These are phyloP conservation scores for Rhaphigaster nebulosa DNA, from an alignment of 2,888 invertebrate genomes.

Conservation along the genomic window DNA sequence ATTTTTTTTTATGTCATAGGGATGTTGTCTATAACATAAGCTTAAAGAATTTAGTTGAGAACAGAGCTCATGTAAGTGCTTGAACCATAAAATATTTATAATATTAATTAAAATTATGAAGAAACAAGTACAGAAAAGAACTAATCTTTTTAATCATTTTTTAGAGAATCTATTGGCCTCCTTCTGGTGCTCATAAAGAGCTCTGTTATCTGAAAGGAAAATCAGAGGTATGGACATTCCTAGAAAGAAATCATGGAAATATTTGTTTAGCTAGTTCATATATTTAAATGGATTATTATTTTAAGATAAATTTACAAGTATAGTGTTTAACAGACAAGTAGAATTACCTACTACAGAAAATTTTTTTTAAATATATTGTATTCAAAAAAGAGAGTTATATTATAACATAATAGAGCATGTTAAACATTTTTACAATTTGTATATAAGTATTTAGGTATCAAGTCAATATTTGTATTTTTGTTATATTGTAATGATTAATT, in stretches of 20 bases:
- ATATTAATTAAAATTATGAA: conserved; percentile 1
- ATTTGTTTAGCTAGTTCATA: neutral
- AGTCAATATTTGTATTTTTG: neutral
- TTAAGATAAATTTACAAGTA: neutral
- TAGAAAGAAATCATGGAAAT: neutral
- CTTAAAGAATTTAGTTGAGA: conserved; percentile 84
- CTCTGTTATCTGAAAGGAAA: conserved; percentile 90
- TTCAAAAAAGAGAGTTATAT: too few species aligned
- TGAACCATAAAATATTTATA: neutral
- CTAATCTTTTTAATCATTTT: conserved; percentile 67
- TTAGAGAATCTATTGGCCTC: conserved; percentile 86
- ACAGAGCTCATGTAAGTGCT: conserved; percentile 76
- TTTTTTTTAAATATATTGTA: too few species aligned
- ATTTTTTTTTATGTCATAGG: conserved; percentile 72
- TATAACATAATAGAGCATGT: too few species aligned
- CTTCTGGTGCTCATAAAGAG: conserved; percentile 85
- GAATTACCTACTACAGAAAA: neutral
- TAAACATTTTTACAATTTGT: neutral
- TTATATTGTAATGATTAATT: neutral
- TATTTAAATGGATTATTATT: neutral
- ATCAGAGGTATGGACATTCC: conserved; percentile 72
- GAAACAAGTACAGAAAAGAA: neutral
- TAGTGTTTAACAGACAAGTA: neutral
- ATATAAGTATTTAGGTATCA: neutral
- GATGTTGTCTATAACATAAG: conserved; percentile 94